A percentile compares a stretch with the other conserved stretches of the same genome.
These are phyloP conservation scores for Cacoxenus indagator DNA, from an alignment of 2,888 invertebrate species.

Conservation along the genomic window DNA sequence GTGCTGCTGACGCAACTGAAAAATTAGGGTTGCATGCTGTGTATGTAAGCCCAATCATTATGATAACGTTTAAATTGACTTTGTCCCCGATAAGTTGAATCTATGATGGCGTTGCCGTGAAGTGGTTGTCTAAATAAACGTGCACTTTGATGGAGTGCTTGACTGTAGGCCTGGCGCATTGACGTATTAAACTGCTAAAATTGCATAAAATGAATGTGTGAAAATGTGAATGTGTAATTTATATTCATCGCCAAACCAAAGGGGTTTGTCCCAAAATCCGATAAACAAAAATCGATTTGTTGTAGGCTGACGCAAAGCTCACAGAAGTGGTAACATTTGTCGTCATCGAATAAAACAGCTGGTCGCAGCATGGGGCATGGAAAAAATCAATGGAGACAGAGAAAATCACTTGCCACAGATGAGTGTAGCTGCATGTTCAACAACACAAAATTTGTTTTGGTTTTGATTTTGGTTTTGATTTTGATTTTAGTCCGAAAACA, in stretches of 20 bases:
- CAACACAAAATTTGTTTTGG: not conserved
- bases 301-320: not conserved
- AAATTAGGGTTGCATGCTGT: not conserved
- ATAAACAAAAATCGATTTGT: slow-evolving; percentile 5
- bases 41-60: not conserved
- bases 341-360: not conserved
- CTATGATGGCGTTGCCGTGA: not conserved
- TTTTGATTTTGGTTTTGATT: slow-evolving; percentile 1
- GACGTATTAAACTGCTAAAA: too few relatives aligned
- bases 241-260: not conserved
- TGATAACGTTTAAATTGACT: slow-evolving; percentile 16
- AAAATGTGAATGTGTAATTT: not conserved
- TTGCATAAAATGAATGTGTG: not conserved
- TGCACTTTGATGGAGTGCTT: not conserved
- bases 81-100: not conserved
- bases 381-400: too few relatives aligned
- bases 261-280: too few relatives aligned
- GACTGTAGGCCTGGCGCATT: too few relatives aligned
- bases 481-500: not conserved
- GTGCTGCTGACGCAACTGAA: not conserved
- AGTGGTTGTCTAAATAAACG: not conserved
- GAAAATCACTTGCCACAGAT: not conserved
- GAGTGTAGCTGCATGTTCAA: slow-evolving; percentile 3
- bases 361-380: not conserved
- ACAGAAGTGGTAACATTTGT: slow-evolving; percentile 13